These are phyloP conservation scores for Strigamia transsilvanica DNA, from an alignment of 2,888 invertebrate genomes.

Conservation along the genomic window DNA sequence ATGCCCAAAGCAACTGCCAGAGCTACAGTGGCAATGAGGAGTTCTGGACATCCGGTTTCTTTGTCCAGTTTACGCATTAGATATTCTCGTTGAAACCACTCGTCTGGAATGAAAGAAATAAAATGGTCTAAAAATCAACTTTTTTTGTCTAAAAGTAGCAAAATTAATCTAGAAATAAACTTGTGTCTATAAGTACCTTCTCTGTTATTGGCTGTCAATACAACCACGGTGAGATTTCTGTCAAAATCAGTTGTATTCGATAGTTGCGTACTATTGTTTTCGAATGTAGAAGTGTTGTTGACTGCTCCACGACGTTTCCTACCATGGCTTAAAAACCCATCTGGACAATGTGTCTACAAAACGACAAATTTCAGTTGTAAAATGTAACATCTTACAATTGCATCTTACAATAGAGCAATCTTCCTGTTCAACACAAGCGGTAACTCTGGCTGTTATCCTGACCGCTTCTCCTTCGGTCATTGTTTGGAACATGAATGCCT, in stretches of 20 bases:
- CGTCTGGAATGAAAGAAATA: not conserved
- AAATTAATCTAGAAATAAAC: no score
- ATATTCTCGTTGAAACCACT: slow-evolving; percentile 49
- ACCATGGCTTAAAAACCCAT: not conserved
- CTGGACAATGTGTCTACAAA: slow-evolving; percentile 28
- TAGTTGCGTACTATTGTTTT: not conserved
- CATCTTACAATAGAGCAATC: slow-evolving; percentile 60
- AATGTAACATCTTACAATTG: not conserved
- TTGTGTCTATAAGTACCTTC: no score
- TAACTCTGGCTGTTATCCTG: slow-evolving; percentile 60
- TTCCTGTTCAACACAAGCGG: slow-evolving; percentile 60
- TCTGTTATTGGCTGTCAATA: slow-evolving; percentile 31
- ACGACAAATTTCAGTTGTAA: not conserved
- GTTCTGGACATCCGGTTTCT: slow-evolving; percentile 34
- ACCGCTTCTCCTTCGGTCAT: slow-evolving; percentile 61
- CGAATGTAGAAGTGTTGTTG: not conserved
- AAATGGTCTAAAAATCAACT: not conserved
- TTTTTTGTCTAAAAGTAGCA: no score
- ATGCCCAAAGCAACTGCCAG: slow-evolving; percentile 32
- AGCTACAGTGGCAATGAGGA: slow-evolving; percentile 24
- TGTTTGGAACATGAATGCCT: slow-evolving; percentile 62
- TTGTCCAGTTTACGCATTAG: slow-evolving; percentile 39
- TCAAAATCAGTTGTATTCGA: slow-evolving; percentile 52
- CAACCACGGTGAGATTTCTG: slow-evolving; percentile 51
- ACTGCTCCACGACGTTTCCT: slow-evolving; percentile 1